These are phyloP conservation scores for Caerostris darwini DNA, from an alignment of 1,140 invertebrate species.

Conservation along the genomic window DNA sequence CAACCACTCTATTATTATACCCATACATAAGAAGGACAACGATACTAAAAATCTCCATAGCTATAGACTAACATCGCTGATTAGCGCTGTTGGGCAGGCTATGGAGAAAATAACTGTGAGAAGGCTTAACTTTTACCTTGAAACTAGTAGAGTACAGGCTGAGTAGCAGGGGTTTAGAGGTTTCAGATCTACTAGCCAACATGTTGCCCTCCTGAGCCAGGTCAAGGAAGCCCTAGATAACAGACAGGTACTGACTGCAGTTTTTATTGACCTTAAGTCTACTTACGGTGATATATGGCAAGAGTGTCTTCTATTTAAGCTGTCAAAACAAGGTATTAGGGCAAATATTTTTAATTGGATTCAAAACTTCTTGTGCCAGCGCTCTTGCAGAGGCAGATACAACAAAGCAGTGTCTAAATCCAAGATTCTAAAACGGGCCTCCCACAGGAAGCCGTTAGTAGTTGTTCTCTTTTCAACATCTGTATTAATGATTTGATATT, in stretches of 20 bases:
- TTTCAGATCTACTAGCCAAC: constrained; percentile 34
- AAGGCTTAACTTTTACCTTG: constrained; percentile 24
- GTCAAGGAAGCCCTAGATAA: constrained; percentile 51
- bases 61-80: constrained; percentile 46
- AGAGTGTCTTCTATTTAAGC: constrained; percentile 15
- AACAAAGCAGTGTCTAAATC: background rate
- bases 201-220: constrained; percentile 24
- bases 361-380: constrained; percentile 32
- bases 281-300: constrained; percentile 20
- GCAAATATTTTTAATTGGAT: background rate
- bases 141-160: background rate
- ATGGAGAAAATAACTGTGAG: constrained; percentile 49
- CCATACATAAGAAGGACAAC: constrained; percentile 60
- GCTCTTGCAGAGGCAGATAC: constrained; percentile 34
- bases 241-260: constrained; percentile 19
- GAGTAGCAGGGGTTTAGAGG: constrained; percentile 45
- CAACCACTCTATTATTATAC: constrained; percentile 44
- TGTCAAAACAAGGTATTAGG: constrained; percentile 28
- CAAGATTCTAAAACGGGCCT: background rate
- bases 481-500: constrained; percentile 68
- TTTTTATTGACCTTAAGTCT: constrained; percentile 55
- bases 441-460: constrained; percentile 21
- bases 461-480: constrained; percentile 3
- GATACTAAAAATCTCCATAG: background rate
- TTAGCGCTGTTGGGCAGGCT: constrained; percentile 6